These are phyloP conservation scores for Trachymyrmex cornetzi DNA, from an alignment of 1,140 invertebrate genomes.

Conservation along the genomic window DNA sequence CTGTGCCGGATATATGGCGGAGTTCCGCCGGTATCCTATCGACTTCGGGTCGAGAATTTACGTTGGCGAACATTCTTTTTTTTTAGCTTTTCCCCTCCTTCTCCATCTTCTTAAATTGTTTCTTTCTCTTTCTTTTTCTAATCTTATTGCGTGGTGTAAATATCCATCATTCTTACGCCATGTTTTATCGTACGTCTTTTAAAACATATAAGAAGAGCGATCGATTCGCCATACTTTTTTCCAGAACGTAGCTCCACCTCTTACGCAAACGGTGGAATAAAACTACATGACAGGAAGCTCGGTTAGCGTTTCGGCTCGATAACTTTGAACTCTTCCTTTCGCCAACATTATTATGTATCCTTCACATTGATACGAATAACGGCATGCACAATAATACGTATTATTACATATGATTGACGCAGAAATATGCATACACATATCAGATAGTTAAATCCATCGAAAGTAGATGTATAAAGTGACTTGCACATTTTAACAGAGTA, in stretches of 20 bases:
- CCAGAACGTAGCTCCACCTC: constrained; percentile 14
- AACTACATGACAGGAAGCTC: neutral
- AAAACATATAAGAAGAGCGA: neutral
- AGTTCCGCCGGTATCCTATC: constrained; percentile 10
- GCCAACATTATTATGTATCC: neutral
- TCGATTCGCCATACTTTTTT: neutral
- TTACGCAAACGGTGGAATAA: neutral
- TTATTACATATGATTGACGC: neutral
- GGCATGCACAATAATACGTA: neutral
- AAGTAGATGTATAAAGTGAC: neutral
- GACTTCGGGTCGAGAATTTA: neutral
- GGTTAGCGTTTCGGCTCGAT: constrained; percentile 11
- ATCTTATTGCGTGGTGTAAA: neutral
- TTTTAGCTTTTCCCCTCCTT: neutral
- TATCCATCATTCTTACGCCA: too few relatives aligned
- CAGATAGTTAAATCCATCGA: neutral
- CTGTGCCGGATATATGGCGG: neutral
- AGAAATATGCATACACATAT: neutral
- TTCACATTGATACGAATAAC: neutral
- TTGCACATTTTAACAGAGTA: neutral
- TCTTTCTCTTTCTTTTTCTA: neutral
- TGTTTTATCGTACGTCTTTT: too few relatives aligned
- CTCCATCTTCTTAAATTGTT: neutral
- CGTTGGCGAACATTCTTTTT: neutral
- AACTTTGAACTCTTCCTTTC: constrained; percentile 10